A percentile compares a stretch with the other conserved stretches of the same genome.
Conservation (phyloP, 2,113 vertebrate genomes). For the Phodopus roborovskii region DNA sequence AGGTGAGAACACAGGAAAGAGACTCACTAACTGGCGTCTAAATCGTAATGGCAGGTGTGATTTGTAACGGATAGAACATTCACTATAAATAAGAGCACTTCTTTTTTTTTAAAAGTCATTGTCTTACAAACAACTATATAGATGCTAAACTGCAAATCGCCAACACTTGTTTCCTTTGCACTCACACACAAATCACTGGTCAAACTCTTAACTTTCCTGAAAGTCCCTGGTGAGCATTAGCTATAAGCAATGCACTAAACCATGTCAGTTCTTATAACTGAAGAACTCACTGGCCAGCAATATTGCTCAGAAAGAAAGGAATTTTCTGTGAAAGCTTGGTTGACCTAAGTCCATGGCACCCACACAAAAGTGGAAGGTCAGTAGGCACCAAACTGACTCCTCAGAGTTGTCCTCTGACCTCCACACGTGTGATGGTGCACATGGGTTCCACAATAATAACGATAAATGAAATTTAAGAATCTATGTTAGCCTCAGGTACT, state of each 20-base stretch:
- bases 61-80: background rate
- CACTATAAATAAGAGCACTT: background rate
- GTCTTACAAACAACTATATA: background rate
- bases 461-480: background rate
- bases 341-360: background rate
- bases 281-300: background rate
- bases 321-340: background rate
- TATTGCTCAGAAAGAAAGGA: background rate
- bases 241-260: background rate
- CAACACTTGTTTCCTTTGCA: background rate
- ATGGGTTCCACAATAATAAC: background rate
- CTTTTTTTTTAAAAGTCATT: conserved; percentile 32
- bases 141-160: background rate
- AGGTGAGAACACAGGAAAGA: background rate
- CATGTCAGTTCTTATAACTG: background rate
- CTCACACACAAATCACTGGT: background rate
- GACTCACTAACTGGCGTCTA: background rate
- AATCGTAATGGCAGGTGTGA: background rate
- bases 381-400: no score
- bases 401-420: background rate
- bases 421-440: background rate
- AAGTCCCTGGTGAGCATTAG: no score
- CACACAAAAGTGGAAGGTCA: background rate
- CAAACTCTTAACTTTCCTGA: background rate
- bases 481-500: background rate